A percentile compares a stretch with the other conserved stretches of the same genome.
These are phyloP conservation scores for Sarotherodon lohbergeri DNA, from an alignment of 2,113 vertebrate species.

Conservation along the genomic window DNA sequence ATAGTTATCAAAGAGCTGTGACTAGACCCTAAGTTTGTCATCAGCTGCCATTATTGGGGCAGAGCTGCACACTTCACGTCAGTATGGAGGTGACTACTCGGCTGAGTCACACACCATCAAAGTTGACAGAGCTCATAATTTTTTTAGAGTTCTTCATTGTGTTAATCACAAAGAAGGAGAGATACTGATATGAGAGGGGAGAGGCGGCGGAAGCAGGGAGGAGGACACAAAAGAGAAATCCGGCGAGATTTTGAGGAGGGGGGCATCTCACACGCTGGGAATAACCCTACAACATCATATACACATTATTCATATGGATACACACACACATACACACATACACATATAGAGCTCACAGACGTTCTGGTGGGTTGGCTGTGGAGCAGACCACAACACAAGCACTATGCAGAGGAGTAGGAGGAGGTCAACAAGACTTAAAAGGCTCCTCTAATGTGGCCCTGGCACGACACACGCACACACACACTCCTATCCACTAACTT, in stretches of 20 bases:
- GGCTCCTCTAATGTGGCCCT: slow-evolving; percentile 74
- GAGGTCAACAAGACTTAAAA: slow-evolving; percentile 73
- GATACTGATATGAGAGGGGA: not conserved
- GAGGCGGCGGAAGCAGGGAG: not conserved
- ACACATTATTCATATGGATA: slow-evolving; percentile 41
- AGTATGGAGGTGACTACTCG: slow-evolving; percentile 53
- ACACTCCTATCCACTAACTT: not conserved
- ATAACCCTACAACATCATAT: slow-evolving; percentile 30
- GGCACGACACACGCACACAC: slow-evolving; percentile 54
- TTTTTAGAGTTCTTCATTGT: not conserved
- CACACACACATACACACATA: slow-evolving; percentile 35
- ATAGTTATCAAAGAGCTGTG: slow-evolving; percentile 43
- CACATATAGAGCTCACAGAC: slow-evolving; percentile 30
- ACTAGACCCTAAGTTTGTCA: slow-evolving; percentile 53
- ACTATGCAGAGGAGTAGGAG: slow-evolving; percentile 73
- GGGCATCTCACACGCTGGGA: slow-evolving; percentile 30
- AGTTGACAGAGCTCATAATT: slow-evolving; percentile 16
- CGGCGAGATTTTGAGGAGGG: not conserved
- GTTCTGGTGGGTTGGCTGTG: slow-evolving; percentile 66
- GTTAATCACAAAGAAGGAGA: slow-evolving; percentile 36
- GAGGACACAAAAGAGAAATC: slow-evolving; percentile 7
- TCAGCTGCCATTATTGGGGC: slow-evolving; percentile 43
- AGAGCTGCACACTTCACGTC: slow-evolving; percentile 38
- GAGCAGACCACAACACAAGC: slow-evolving; percentile 78
- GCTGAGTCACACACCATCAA: slow-evolving; percentile 34